Base-by-base conservation (phyloP, 2,888 invertebrate species). In the Actias luna region DNA sequence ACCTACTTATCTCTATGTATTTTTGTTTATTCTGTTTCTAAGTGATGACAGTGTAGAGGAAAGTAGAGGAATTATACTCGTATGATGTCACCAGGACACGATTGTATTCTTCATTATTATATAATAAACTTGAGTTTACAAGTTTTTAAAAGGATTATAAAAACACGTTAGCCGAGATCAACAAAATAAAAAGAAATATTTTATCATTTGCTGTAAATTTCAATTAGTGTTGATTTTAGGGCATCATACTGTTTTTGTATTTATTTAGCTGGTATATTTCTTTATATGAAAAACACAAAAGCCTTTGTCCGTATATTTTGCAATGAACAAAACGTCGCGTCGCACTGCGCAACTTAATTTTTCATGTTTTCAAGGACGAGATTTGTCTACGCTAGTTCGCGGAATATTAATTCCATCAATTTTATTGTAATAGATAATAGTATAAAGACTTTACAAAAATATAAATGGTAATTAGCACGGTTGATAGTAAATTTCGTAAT, bases 181-280 rank as follows among this genome's bases (percentile, higher is more conserved):
- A 46, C 4, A 22, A 22, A 3, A 22, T 22, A 46, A 39, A 10
- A 33, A 39, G 5, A 39, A 22, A 18, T 22, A 10, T 8, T 8
- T 14, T 18, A 10, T 46, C 22, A 3, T 22, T 22, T 46, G 22
- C 10, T 22, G 22, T 12, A 46, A 46, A 25, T 50, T 25, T 25
- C 25, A 12, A 25, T 12, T 4, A 22, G 22, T 22, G 5, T 50
- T 12, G 3, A 22, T 12, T 50, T 50, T 22, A 25, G 12, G 46
- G 25, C 22, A 50, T 25, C 25, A 25, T 7, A 25, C 22, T 50
- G 12, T 3, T 50, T 5, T 25, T 25, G 12, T 50, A 25, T 50
- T 50, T 50, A 50, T 50, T 50, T 50, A 50, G 46, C 12, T 50
- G 46, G 46, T 50, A 50, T 22, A 50, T 22, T 25, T 50, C n/a